Evolutionary conservation across 2,113 vertebrate species (phyloP).

Genomic region (Nanorana parkeri): DNA sequence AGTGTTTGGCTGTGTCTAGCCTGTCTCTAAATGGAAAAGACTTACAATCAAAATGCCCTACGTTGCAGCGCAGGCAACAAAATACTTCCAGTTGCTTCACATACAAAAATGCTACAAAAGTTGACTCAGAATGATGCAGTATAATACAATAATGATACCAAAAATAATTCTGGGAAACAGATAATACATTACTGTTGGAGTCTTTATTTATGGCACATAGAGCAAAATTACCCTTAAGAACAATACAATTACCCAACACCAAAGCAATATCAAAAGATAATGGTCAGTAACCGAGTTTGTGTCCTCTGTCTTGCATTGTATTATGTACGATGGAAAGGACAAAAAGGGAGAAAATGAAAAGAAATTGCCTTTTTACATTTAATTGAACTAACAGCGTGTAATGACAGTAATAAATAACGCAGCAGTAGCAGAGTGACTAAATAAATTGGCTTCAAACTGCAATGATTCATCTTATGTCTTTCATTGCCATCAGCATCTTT

Average conservation of each 20-base stretch:
- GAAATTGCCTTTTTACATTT: conserved; percentile 75
- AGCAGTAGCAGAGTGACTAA: conserved; percentile 77
- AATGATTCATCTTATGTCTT: conserved; percentile 83
- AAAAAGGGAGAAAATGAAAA: conserved; percentile 55
- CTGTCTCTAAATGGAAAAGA: too few relatives aligned
- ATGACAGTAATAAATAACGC: conserved; percentile 91
- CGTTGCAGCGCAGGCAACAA: background rate
- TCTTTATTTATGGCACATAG: conserved; percentile 7
- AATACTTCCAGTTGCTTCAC: background rate
- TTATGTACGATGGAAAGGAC: conserved; percentile 61
- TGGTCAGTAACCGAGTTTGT: conserved; percentile 48
- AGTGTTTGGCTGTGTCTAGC: too few relatives aligned
- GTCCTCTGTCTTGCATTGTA: conserved; percentile 63
- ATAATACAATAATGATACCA: background rate
- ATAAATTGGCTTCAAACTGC: conserved; percentile 86
- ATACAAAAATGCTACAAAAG: background rate
- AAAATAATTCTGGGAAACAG: background rate
- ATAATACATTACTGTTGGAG: background rate
- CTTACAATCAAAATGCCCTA: too few relatives aligned
- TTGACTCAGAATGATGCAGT: background rate
- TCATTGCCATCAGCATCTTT: conserved; percentile 78
- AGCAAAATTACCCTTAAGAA: conserved; percentile 17
- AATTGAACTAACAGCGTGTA: conserved; percentile 83
- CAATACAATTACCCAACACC: conserved; percentile 5
- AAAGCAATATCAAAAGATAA: conserved; percentile 32